Conservation (phyloP, 2,113 vertebrate species). For the Paratilapia polleni region DNA sequence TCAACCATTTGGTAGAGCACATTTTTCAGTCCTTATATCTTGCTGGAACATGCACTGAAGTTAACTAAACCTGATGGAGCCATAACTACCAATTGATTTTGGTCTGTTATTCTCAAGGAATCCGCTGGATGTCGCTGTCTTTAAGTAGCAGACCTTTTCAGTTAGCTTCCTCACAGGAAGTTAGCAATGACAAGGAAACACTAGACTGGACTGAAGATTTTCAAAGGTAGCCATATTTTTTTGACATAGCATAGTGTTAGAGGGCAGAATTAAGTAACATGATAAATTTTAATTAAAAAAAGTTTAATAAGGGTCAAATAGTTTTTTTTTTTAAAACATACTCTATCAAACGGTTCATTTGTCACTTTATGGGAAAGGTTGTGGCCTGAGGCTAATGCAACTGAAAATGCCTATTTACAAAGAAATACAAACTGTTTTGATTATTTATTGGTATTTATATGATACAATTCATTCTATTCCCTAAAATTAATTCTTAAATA, state of each 20-base stretch:
- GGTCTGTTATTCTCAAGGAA: too few relatives aligned
- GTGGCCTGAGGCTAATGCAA: background rate
- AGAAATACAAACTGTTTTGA: background rate
- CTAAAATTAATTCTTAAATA: background rate
- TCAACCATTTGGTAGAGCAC: too few relatives aligned
- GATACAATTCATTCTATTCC: background rate
- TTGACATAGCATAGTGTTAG: background rate
- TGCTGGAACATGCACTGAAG: too few relatives aligned
- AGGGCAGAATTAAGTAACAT: background rate
- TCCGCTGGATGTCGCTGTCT: too few relatives aligned
- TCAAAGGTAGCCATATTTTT: background rate
- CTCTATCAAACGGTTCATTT: background rate
- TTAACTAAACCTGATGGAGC: too few relatives aligned
- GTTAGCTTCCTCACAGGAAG: background rate
- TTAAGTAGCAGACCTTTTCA: too few relatives aligned
- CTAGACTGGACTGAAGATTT: background rate
- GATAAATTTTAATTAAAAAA: background rate
- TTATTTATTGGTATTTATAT: background rate
- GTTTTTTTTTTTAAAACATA: background rate
- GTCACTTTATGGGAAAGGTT: background rate
- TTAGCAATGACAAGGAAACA: background rate
- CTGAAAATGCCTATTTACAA: background rate
- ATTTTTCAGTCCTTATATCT: too few relatives aligned
- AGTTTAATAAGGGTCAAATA: background rate
- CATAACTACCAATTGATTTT: too few relatives aligned